Percentiles rank a stretch among this genome's conserved stretches.
Conservation (phyloP, 2,797 vertebrate species). For the Takifugu ocellatus region DNA sequence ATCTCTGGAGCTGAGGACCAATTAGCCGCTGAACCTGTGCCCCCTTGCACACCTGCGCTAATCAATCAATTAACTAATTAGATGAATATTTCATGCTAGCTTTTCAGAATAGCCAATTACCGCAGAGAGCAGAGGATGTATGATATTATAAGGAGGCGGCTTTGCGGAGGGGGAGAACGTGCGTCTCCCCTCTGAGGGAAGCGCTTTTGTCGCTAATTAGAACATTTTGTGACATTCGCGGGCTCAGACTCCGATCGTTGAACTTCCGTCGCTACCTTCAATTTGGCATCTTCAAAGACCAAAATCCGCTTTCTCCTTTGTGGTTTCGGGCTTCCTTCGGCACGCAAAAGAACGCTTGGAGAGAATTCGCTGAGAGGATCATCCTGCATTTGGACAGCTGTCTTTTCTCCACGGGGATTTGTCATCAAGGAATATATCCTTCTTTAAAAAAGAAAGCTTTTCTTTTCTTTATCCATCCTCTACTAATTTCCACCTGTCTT, state of each 20-base stretch:
- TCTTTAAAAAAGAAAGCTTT: constrained; percentile 26
- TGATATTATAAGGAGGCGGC: constrained; percentile 24
- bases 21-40: constrained; percentile 67
- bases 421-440: constrained; percentile 53
- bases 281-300: constrained; percentile 54
- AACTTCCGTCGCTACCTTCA: constrained; percentile 41
- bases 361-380: constrained; percentile 56
- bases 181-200: constrained; percentile 1
- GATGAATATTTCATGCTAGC: constrained; percentile 66
- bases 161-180: neutral
- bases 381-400: constrained; percentile 61
- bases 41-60: constrained; percentile 63
- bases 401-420: constrained; percentile 64
- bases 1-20: constrained; percentile 63
- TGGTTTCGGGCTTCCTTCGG: constrained; percentile 47
- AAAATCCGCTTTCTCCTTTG: constrained; percentile 46
- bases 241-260: constrained; percentile 30
- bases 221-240: constrained; percentile 37
- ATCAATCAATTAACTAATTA: constrained; percentile 76
- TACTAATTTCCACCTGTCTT: constrained; percentile 58
- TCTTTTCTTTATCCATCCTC: constrained; percentile 42
- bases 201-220: constrained; percentile 45
- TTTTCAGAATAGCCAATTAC: constrained; percentile 69
- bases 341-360: constrained; percentile 41
- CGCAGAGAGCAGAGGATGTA: constrained; percentile 26